Conservation (phyloP, 2,797 vertebrate species). For the Thalassophryne amazonica region DNA sequence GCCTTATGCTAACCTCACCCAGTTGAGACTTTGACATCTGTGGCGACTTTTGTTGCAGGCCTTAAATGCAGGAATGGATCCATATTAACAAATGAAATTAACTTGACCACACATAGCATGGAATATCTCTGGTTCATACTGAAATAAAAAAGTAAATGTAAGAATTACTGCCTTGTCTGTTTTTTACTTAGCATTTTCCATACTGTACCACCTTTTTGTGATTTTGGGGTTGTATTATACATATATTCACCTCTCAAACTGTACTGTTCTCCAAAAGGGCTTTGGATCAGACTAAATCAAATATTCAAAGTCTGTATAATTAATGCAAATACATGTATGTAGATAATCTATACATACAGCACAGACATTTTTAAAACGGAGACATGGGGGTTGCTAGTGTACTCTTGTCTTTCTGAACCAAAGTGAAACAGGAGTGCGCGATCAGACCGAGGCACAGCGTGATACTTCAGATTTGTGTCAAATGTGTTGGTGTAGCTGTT, state of each 20-base stretch:
- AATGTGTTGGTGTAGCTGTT: conserved; percentile 29
- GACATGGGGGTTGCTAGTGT: not conserved
- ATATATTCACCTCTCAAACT: conserved; percentile 47
- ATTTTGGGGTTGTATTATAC: no score
- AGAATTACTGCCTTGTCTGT: no score
- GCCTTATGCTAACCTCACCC: no score
- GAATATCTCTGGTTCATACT: no score
- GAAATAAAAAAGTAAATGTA: no score
- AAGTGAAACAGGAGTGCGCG: conserved; percentile 11
- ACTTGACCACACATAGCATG: no score
- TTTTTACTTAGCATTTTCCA: no score
- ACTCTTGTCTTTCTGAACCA: conserved; percentile 39
- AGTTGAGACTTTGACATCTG: no score
- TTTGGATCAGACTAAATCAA: conserved; percentile 68
- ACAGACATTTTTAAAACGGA: conserved; percentile 46
- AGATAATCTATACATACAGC: conserved; percentile 68
- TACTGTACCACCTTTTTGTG: no score
- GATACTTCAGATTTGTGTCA: conserved; percentile 30
- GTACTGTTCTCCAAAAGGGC: conserved; percentile 77
- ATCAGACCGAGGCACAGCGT: conserved; percentile 17
- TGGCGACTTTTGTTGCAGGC: no score
- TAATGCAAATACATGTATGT: conserved; percentile 76
- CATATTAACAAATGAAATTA: no score
- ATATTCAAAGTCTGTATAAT: conserved; percentile 68
- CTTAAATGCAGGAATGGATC: no score